phyloP scores from a whole-genome alignment of 2,888 invertebrate species.

The Panzeria rudis region DNA sequence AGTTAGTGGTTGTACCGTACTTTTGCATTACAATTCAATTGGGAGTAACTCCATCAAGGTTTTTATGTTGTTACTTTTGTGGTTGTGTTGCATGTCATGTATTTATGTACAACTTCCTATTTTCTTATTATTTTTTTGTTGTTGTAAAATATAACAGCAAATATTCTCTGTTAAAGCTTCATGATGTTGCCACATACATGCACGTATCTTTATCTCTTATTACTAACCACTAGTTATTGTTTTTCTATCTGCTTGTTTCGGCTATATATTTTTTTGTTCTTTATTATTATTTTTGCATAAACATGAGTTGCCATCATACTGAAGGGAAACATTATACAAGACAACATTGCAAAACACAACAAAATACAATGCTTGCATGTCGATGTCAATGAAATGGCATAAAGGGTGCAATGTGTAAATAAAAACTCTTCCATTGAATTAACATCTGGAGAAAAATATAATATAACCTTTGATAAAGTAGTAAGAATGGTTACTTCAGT shows the following conservation, averaged over 20 bases:
- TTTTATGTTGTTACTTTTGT: constrained; percentile 55
- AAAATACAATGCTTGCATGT: constrained; percentile 15
- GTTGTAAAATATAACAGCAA: background rate
- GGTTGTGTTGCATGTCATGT: constrained; percentile 53
- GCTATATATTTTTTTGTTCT: constrained; percentile 13
- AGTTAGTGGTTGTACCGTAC: constrained; percentile 20
- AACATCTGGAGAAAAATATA: constrained; percentile 12
- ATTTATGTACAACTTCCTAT: constrained; percentile 16
- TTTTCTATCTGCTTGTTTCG: constrained; percentile 16
- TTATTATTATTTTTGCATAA: constrained; percentile 56
- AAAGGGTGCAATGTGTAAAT: constrained; percentile 61
- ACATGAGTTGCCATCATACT: constrained; percentile 67
- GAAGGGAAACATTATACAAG: constrained; percentile 21
- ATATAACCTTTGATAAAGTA: constrained; percentile 1
- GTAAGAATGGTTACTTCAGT: constrained; percentile 5
- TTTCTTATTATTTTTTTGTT: constrained; percentile 19
- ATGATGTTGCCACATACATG: constrained; percentile 9
- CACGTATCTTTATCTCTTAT: constrained; percentile 42
- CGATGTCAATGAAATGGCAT: constrained; percentile 46
- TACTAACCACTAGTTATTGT: constrained; percentile 59
- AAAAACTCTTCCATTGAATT: constrained; percentile 53
- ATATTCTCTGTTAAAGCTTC: background rate
- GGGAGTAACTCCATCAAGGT: constrained; percentile 55
- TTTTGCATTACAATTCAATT: constrained; percentile 38
- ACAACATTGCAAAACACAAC: constrained; percentile 18